A percentile compares a stretch with the other conserved stretches of the same genome.
These are phyloP conservation scores for Tenualosa thibaudeaui DNA, from an alignment of 2,797 vertebrate genomes.

Conservation along the genomic window DNA sequence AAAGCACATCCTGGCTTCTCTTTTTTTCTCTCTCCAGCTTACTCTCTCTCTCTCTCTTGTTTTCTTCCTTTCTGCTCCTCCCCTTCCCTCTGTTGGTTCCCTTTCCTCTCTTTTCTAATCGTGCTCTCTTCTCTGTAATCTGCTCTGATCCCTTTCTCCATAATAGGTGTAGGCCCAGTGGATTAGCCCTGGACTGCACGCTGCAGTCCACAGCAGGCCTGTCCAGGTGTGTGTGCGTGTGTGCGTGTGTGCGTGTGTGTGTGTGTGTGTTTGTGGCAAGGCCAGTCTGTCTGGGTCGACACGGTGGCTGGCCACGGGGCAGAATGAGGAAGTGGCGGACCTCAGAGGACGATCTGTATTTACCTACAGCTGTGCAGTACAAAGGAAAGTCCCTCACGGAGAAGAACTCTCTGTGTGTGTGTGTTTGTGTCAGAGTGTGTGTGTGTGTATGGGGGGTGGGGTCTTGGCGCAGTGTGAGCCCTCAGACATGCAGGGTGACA, in stretches of 20 bases:
- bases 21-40: neutral
- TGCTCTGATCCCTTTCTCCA: slow-evolving; percentile 1
- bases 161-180: neutral
- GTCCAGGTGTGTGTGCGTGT: neutral
- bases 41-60: neutral
- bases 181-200: neutral
- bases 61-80: slow-evolving; percentile 22
- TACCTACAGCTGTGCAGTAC: slow-evolving; percentile 11
- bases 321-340: neutral
- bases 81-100: neutral
- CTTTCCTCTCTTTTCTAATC: slow-evolving; percentile 10
- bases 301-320: neutral
- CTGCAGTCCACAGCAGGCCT: too few species aligned
- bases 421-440: too few species aligned
- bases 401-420: neutral
- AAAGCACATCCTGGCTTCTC: slow-evolving; percentile 19
- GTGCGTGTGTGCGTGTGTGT: too few species aligned
- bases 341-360: neutral
- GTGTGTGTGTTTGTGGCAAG: neutral
- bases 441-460: too few species aligned
- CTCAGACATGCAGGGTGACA: too few species aligned
- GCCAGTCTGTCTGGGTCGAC: neutral
- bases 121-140: neutral
- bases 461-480: too few species aligned
- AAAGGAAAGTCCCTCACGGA: neutral